phyloP scores from a whole-genome alignment of 2,888 invertebrate genomes.

The Sminthurides aquaticus region DNA sequence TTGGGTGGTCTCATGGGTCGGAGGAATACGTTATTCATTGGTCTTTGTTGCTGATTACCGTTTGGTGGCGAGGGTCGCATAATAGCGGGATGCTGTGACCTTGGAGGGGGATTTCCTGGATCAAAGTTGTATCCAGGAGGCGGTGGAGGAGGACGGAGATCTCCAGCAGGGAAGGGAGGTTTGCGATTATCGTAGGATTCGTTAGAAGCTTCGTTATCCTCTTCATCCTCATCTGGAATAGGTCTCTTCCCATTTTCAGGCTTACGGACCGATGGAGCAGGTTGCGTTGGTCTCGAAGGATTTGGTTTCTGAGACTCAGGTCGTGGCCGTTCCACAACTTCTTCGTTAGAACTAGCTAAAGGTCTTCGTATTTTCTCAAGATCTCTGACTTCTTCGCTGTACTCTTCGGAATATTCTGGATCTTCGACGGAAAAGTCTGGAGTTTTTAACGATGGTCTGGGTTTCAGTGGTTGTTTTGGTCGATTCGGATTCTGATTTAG shows the following conservation, averaged over 20 bases:
- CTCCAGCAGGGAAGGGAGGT: constrained; percentile 21
- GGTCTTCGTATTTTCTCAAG: constrained; percentile 14
- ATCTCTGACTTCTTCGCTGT: constrained; percentile 13
- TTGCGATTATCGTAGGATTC: constrained; percentile 10
- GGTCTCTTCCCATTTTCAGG: background rate
- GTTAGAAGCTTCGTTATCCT: constrained; percentile 12
- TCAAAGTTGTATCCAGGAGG: constrained; percentile 28
- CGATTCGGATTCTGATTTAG: constrained; percentile 5
- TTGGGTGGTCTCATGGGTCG: constrained; percentile 21
- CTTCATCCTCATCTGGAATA: background rate
- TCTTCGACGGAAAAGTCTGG: constrained; percentile 3
- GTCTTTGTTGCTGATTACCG: constrained; percentile 10
- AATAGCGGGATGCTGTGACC: background rate
- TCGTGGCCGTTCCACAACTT: background rate
- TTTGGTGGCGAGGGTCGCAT: constrained; percentile 6
- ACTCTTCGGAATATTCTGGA: constrained; percentile 11
- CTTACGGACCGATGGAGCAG: background rate
- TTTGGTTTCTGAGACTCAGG: no score
- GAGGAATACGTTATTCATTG: constrained; percentile 34
- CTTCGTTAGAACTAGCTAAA: constrained; percentile 1
- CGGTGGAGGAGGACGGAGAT: constrained; percentile 23
- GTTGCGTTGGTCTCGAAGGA: background rate
- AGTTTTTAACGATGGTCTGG: background rate
- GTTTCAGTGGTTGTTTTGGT: constrained; percentile 10
- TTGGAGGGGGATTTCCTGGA: constrained; percentile 11